Evolutionary conservation across 2,797 vertebrate species (phyloP).

Genomic region (Parauchenoglanis punctatus): DNA sequence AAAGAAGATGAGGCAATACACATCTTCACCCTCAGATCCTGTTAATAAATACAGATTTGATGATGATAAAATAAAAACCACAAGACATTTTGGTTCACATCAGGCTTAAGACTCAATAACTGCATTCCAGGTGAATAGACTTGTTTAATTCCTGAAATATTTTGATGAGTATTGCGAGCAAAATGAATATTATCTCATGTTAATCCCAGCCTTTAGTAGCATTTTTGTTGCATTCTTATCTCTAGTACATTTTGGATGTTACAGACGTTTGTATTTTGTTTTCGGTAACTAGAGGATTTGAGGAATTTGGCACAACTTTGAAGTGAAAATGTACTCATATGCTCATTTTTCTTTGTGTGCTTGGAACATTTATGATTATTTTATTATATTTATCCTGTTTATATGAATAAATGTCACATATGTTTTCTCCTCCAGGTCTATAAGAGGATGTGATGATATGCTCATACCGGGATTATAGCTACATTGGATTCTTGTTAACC

Average conservation of each 20-base stretch:
- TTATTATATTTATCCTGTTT: not conserved
- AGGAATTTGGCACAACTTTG: not conserved
- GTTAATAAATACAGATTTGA: not conserved
- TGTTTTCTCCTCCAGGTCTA: not conserved
- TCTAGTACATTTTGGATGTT: not conserved
- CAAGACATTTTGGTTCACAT: not conserved
- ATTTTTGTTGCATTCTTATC: not conserved
- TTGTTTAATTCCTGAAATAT: not conserved
- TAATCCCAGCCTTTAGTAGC: not conserved
- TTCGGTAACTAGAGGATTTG: not conserved
- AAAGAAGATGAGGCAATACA: conserved; percentile 10
- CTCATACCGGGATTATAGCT: not conserved
- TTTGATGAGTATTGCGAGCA: not conserved
- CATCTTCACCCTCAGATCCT: not conserved
- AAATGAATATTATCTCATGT: not conserved
- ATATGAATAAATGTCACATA: not conserved
- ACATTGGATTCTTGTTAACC: not conserved
- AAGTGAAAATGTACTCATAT: not conserved
- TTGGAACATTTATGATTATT: not conserved
- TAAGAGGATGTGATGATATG: not conserved
- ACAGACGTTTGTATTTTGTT: not conserved
- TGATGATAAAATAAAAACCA: not conserved
- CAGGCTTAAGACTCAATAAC: not conserved
- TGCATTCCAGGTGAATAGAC: not conserved
- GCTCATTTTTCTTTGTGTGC: not conserved